Conservation (phyloP, 2,888 invertebrate species). For the Dryomyza anilis region DNA sequence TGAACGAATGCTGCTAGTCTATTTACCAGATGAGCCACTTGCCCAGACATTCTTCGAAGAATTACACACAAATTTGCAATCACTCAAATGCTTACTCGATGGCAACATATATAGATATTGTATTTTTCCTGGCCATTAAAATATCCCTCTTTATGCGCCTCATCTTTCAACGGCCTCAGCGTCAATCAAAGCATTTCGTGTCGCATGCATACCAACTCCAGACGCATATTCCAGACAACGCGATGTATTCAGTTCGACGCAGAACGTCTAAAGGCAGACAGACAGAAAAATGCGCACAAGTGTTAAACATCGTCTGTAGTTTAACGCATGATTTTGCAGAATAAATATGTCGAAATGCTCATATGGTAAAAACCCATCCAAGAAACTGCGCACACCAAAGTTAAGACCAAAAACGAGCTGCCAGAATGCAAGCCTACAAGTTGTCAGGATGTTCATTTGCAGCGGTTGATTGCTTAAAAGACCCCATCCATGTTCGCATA, state of each 20-base stretch:
- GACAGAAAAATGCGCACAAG: conserved; percentile 32
- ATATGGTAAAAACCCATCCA: neutral
- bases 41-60: neutral
- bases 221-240: too few relatives aligned
- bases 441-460: conserved; percentile 10
- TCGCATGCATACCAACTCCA: neutral
- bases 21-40: neutral
- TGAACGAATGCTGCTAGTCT: neutral
- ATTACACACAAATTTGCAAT: neutral
- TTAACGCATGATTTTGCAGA: conserved; percentile 23
- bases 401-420: conserved; percentile 7
- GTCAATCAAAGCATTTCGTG: neutral
- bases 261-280: neutral
- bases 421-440: conserved; percentile 14
- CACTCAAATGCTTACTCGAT: too few relatives aligned
- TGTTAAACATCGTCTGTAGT: conserved; percentile 31
- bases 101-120: too few relatives aligned
- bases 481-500: neutral
- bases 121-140: neutral
- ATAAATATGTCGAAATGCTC: too few relatives aligned
- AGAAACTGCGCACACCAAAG: neutral
- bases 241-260: too few relatives aligned
- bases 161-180: neutral
- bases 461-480: neutral
- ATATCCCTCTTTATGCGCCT: neutral